Base-by-base conservation (phyloP, 2,113 vertebrate genomes). In the Empidonax alnorum region DNA sequence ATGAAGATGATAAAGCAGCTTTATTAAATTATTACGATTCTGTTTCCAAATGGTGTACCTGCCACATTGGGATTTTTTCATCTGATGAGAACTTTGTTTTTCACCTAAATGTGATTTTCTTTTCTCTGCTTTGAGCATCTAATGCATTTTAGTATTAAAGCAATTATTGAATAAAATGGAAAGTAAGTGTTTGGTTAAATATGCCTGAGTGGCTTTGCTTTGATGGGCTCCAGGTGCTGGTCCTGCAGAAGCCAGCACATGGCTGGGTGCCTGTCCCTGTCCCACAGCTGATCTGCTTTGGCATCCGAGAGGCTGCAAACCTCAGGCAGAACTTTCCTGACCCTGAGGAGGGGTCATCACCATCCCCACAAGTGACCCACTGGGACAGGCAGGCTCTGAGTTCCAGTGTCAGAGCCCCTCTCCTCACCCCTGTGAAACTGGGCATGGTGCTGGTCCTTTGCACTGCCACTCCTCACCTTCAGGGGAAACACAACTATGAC, bases 91-190 rank as follows among this genome's bases (percentile, higher is more conserved):
- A 98, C 94, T 98, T 97, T 96, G 95, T 98, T 98, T 98, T 94
- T 94, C 95, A 97, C 96, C 95, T 98, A 93, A 97, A 97, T 98
- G 98, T 98, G 97, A 96, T 79, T 95, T 96, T 89, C 81, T 97
- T 97, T 98, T 97, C 97, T 98, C 97, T 97, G 98, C 98, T 98
- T 97, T 94, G 94, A 97, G 96, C 97, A 96, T 97, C 96, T 97
- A 98, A 97, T 98, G 98, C 98, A 98, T 98, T 98, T 98, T 98
- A 98, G 95, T 98, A 98, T 98, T 98, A 98, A 98, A 98, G 97
- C 96, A 97, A 98, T 98, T 98, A 97, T 97, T 97, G 97, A 98
- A 98, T 98, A 98, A 97, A 96, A 97, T 94, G 93, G 93, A 96
- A 94, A 97, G 72, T 96, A 78, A 95, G 94, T 94, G 95, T 98